Percentiles rank a stretch among this genome's conserved stretches.
Evolutionary conservation across 2,888 invertebrate genomes (phyloP).

Genomic region (Omphaloscelis lunosa): DNA sequence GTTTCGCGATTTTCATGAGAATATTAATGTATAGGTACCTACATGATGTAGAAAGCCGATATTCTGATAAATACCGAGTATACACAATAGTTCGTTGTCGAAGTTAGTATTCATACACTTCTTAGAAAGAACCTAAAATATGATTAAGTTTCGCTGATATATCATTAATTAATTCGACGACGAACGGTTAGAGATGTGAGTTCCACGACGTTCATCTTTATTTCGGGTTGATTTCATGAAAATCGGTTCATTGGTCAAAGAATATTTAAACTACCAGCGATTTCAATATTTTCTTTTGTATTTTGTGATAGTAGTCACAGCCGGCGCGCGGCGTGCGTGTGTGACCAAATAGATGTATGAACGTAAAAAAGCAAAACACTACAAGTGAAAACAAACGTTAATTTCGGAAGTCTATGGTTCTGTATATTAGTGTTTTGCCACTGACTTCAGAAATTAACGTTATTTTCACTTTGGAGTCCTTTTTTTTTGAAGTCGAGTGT

Average conservation of each 20-base stretch:
- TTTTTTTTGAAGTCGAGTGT: too few species aligned
- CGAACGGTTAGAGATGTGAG: not conserved
- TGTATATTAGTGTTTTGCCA: too few species aligned
- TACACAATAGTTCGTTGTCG: slow-evolving; percentile 3
- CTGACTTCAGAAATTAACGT: too few species aligned
- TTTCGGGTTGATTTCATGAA: not conserved
- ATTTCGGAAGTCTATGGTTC: too few species aligned
- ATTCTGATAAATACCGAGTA: not conserved
- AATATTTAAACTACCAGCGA: not conserved
- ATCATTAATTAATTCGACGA: not conserved
- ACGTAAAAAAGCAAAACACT: not conserved
- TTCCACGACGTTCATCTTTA: not conserved
- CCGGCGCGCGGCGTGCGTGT: not conserved
- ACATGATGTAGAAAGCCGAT: not conserved
- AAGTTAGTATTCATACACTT: not conserved
- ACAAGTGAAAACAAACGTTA: too few species aligned
- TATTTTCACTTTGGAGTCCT: too few species aligned
- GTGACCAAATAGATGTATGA: not conserved
- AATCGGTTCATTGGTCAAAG: too few species aligned
- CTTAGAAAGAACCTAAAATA: not conserved
- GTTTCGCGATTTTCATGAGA: slow-evolving; percentile 10
- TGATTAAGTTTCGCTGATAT: not conserved
- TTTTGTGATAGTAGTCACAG: not conserved
- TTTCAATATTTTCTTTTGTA: slow-evolving; percentile 9
- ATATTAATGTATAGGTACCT: not conserved